These are phyloP conservation scores for Psilanteris sp. DNA, from an alignment of 1,140 invertebrate species.

Conservation along the genomic window DNA sequence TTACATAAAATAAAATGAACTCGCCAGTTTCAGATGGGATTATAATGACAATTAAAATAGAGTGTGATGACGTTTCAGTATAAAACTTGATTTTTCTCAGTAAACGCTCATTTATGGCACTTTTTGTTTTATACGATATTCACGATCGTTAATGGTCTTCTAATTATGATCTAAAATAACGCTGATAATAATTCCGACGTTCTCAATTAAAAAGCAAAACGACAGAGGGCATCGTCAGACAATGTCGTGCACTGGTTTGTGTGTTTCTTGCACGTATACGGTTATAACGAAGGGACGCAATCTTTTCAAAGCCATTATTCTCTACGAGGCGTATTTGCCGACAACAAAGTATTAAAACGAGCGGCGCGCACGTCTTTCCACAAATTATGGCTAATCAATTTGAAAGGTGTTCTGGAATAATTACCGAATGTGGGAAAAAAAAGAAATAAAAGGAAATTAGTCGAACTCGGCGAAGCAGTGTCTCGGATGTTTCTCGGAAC, in stretches of 20 bases:
- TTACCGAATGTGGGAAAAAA: slow-evolving; percentile 46
- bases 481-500: slow-evolving; percentile 40
- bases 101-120: slow-evolving; percentile 41
- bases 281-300: slow-evolving; percentile 60
- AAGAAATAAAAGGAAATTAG: slow-evolving; percentile 51
- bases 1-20: slow-evolving; percentile 17
- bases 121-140: slow-evolving; percentile 47
- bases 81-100: slow-evolving; percentile 43
- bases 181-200: slow-evolving; percentile 50
- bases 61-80: slow-evolving; percentile 15
- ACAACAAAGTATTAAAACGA: slow-evolving; percentile 62
- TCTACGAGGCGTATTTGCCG: slow-evolving; percentile 61
- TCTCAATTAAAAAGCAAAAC: slow-evolving; percentile 62
- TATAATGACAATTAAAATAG: slow-evolving; percentile 43
- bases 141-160: slow-evolving; percentile 58
- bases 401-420: slow-evolving; percentile 63
- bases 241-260: slow-evolving; percentile 46
- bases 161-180: slow-evolving; percentile 50
- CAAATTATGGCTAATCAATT: slow-evolving; percentile 66
- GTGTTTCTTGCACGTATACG: slow-evolving; percentile 37
- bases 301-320: slow-evolving; percentile 61
- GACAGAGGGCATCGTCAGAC: slow-evolving; percentile 56
- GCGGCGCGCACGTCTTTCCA: slow-evolving; percentile 53
- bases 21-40: slow-evolving; percentile 6
- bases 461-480: slow-evolving; percentile 42